Evolutionary conservation across 2,113 vertebrate genomes (phyloP), one percentile per base, ranked within the genome.

Genomic region (Scartelaos histophorus): DNA sequence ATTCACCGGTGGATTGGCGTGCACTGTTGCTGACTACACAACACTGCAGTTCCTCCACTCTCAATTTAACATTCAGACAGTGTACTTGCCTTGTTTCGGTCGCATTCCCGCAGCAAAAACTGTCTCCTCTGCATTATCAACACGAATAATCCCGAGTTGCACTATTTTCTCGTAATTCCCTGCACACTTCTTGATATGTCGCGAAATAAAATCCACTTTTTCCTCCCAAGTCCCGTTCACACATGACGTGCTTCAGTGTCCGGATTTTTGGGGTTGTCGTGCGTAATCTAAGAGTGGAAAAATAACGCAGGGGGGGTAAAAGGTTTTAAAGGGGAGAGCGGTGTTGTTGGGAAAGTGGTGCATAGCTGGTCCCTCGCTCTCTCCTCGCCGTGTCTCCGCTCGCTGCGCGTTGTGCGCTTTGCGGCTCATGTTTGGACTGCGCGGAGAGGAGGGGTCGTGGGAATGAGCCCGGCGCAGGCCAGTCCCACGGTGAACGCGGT

Each of bases 381-480:
- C 38, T 43, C 38, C 69, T 60, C 74, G 16, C 16, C 16, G 49
- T n/a, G 74, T 25, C 58, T 82, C 71, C 79, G 57, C 76, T 66
- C 69, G 25, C 75, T 75, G 85, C 79, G 21, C 78, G 84, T 66
- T 79, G 84, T 66, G 85, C 76, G 83, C 38, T 51, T 79, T 75
- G 85, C 82, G 83, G 86, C 69, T 66, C 9, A 69, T 80, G 83
- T 74, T 38, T 75, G 43, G 29, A 53, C 81, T 43, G 74, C 66
- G 61, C 54, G 76, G n/a, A 75, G 83, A 85, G 84, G 81, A 89
- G 86, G 86, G 89, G 93, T 92, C 92, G 91, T 94, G 93, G 92
- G 92, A 94, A 93, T 88, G 71, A 75, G 84, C 67, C 67, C 74
- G 74, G 73, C 82, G 76, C 86, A 76, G 81, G 76, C 81, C 86